A percentile compares a stretch with the other conserved stretches of the same genome.
Conservation (phyloP, 2,113 vertebrate species). For the Prionailurus viverrinus region DNA sequence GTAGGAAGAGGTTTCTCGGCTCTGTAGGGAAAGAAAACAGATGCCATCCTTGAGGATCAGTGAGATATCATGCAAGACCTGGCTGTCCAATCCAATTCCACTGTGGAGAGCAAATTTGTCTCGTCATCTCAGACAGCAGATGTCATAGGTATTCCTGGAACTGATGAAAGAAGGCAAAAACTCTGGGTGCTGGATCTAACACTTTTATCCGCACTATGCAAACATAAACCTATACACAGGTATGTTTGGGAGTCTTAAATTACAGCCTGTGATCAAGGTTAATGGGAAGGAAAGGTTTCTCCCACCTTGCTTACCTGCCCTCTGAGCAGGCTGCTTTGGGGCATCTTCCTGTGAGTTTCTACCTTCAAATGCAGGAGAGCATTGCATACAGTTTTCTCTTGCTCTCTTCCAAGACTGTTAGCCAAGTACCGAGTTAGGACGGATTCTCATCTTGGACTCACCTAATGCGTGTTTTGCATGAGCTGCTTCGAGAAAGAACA, state of each 20-base stretch:
- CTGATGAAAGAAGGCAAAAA: not conserved
- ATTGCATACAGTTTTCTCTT: accelerated
- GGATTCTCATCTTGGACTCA: accelerated
- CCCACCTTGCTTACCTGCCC: not conserved
- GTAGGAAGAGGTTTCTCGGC: not conserved
- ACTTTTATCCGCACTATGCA: not conserved
- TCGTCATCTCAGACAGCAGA: not conserved
- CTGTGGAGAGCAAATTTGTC: not conserved
- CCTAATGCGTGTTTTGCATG: accelerated
- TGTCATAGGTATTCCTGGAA: not conserved
- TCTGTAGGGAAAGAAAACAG: not conserved
- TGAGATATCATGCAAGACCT: accelerated
- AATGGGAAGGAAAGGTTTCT: not conserved
- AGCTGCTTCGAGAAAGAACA: not conserved
- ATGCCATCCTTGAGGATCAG: not conserved
- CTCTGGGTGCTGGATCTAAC: not conserved
- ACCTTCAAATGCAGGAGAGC: not conserved
- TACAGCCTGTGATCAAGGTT: not conserved
- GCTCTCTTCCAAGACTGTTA: not conserved
- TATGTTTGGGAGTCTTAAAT: not conserved
- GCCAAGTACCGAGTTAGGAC: not conserved
- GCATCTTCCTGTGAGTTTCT: not conserved
- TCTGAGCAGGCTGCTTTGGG: not conserved
- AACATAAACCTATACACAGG: accelerated
- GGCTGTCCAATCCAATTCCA: not conserved